Percentiles rank a stretch among this genome's conserved stretches.
These are phyloP conservation scores for Epiblema foenella DNA, from an alignment of 2,888 invertebrate genomes.

Conservation along the genomic window DNA sequence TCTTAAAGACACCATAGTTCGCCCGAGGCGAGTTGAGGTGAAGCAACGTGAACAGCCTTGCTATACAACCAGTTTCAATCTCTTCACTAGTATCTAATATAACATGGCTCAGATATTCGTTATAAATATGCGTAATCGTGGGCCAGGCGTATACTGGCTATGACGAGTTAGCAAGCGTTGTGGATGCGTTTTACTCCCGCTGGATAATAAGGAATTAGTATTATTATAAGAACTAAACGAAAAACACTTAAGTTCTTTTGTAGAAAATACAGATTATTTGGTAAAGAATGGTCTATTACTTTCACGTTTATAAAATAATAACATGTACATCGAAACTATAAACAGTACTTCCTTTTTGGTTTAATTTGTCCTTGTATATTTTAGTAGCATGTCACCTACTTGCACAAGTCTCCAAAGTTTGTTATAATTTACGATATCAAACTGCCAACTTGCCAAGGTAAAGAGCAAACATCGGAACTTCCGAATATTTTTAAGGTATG, in stretches of 20 bases:
- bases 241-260: too few relatives aligned
- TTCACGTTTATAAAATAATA: too few relatives aligned
- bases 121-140: neutral
- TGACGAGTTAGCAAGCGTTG: too few relatives aligned
- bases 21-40: neutral
- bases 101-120: neutral
- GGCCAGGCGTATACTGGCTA: neutral
- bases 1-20: neutral
- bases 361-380: too few relatives aligned
- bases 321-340: too few relatives aligned
- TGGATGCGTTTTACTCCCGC: too few relatives aligned
- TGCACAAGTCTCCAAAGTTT: conserved; percentile 26
- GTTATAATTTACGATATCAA: conserved; percentile 33
- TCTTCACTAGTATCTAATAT: neutral
- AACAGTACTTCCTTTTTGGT: too few relatives aligned
- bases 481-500: conserved; percentile 40
- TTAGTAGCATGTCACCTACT: conserved; percentile 2
- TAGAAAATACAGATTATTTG: too few relatives aligned
- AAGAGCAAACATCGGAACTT: conserved; percentile 33
- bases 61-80: neutral
- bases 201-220: too few relatives aligned
- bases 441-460: conserved; percentile 29
- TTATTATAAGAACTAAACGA: too few relatives aligned
- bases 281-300: too few relatives aligned
- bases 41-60: neutral